These are phyloP conservation scores for Corythornis vintsioides DNA, from an alignment of 2,113 vertebrate genomes.

Conservation along the genomic window DNA sequence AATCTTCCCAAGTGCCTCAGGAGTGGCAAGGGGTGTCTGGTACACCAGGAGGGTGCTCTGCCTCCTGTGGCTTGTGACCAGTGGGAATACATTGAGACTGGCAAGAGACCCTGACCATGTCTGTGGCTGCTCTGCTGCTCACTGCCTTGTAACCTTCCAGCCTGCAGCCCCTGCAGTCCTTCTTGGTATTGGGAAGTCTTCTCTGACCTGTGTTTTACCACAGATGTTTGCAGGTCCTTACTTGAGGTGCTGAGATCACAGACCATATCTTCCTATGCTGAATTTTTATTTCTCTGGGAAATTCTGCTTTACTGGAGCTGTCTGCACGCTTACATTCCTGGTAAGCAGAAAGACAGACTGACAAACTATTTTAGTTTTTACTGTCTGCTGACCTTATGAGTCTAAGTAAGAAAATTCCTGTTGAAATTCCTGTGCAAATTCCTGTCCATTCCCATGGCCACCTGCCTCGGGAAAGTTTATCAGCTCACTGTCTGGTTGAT, in stretches of 20 bases:
- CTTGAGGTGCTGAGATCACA: background rate
- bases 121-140: background rate
- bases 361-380: background rate
- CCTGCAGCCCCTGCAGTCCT: background rate
- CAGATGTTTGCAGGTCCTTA: background rate
- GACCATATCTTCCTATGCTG: background rate
- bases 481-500: constrained; percentile 23
- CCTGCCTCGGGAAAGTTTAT: background rate
- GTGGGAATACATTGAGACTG: fast-evolving
- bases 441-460: constrained; percentile 38
- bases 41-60: background rate
- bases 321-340: background rate
- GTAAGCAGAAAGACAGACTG: background rate
- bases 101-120: fast-evolving
- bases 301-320: background rate
- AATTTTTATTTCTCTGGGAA: background rate
- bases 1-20: background rate
- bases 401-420: constrained; percentile 25
- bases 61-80: background rate
- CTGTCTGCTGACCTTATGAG: background rate
- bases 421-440: constrained; percentile 41
- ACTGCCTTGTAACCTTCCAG: background rate
- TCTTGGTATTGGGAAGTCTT: background rate
- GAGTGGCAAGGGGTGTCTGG: background rate
- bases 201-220: background rate